phyloP scores from a whole-genome alignment of 2,888 invertebrate species.

The Perdita meconis region DNA sequence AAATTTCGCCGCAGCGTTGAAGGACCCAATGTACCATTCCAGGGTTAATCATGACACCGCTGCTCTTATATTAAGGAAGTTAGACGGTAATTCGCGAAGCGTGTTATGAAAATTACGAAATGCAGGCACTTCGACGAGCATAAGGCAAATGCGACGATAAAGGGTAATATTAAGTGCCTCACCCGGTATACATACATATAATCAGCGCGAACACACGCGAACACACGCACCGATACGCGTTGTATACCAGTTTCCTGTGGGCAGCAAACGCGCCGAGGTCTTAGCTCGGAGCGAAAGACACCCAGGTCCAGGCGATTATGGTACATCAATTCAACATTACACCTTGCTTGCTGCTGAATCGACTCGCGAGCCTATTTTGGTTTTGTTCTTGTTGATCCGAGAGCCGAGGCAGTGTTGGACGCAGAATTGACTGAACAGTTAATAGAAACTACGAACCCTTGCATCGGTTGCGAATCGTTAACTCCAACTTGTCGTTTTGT shows the following conservation, averaged over 20 bases:
- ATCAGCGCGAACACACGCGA: slow-evolving; percentile 28
- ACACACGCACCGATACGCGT: slow-evolving; percentile 19
- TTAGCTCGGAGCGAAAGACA: slow-evolving; percentile 62
- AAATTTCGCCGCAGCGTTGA: too few species aligned
- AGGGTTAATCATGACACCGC: too few species aligned
- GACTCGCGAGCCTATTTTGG: slow-evolving; percentile 31
- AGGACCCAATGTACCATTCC: too few species aligned
- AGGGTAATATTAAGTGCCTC: slow-evolving; percentile 1
- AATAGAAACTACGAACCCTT: slow-evolving; percentile 51
- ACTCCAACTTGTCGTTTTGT: slow-evolving; percentile 60
- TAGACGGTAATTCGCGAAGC: too few species aligned
- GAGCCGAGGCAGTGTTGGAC: too few species aligned
- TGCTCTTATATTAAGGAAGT: too few species aligned
- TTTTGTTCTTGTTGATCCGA: slow-evolving; percentile 24
- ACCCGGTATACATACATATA: slow-evolving; percentile 50
- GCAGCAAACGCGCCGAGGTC: slow-evolving; percentile 48
- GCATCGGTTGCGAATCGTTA: slow-evolving; percentile 58
- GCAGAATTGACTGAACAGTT: slow-evolving; percentile 49
- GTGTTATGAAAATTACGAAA: too few species aligned
- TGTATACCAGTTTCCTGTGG: slow-evolving; percentile 67
- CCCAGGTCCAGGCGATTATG: slow-evolving; percentile 68
- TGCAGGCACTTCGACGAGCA: too few species aligned
- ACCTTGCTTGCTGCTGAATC: slow-evolving; percentile 66
- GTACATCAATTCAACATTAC: slow-evolving; percentile 69
- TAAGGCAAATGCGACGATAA: background rate